Percentiles rank a stretch among this genome's conserved stretches.
These are phyloP conservation scores for Mesorhabditis belari DNA, from an alignment of 2,888 invertebrate genomes.

Conservation along the genomic window DNA sequence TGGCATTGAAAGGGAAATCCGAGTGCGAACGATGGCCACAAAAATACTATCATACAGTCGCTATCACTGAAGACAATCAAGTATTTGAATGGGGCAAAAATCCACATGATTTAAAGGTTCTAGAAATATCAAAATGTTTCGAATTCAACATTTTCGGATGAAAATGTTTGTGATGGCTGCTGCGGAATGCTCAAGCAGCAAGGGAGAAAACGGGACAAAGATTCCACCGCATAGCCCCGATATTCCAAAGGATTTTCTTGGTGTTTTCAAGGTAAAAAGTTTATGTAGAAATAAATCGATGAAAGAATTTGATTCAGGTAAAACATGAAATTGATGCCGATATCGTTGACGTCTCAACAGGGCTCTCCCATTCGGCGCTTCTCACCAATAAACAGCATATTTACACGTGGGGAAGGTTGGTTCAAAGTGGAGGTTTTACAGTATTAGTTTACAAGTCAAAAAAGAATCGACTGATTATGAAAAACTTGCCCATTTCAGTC, in stretches of 20 bases:
- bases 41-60: constrained; percentile 45
- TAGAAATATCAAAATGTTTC: no score
- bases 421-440: no score
- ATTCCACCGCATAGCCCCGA: not conserved
- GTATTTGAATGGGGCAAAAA: constrained; percentile 43
- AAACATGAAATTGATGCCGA: not conserved
- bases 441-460: no score
- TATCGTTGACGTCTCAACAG: constrained; percentile 28
- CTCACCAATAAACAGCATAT: constrained; percentile 36
- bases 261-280: not conserved
- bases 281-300: not conserved
- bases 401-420: constrained; percentile 46
- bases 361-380: constrained; percentile 42
- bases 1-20: no score
- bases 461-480: no score
- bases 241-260: not conserved
- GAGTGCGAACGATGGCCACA: no score
- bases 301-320: not conserved
- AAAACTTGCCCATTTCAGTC: constrained; percentile 10
- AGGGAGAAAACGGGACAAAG: constrained; percentile 2
- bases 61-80: constrained; percentile 24
- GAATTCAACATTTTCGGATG: no score
- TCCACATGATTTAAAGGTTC: constrained; percentile 44
- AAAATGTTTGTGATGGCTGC: constrained; percentile 33
- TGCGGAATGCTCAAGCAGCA: constrained; percentile 21